Percentiles rank a stretch among this genome's conserved stretches.
Evolutionary conservation across 2,888 invertebrate genomes (phyloP).

Genomic region (Oeneis ivallda): DNA sequence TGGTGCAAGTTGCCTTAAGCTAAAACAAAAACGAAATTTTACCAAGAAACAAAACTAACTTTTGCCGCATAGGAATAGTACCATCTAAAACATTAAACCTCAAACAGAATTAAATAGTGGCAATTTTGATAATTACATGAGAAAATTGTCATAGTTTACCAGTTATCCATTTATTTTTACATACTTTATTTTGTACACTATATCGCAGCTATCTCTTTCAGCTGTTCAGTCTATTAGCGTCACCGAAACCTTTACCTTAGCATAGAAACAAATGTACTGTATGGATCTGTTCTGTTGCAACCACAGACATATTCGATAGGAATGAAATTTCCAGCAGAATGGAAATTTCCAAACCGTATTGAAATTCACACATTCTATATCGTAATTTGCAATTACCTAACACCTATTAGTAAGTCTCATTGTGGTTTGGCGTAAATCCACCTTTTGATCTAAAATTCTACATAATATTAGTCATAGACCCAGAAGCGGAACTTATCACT

Average conservation of each 20-base stretch:
- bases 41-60: not conserved
- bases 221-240: too few relatives aligned
- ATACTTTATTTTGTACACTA: too few relatives aligned
- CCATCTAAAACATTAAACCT: constrained; percentile 1
- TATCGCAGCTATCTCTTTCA: too few relatives aligned
- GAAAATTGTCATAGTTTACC: not conserved
- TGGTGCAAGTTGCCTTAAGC: too few relatives aligned
- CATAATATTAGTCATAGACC: not conserved
- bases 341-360: not conserved
- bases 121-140: not conserved
- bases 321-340: not conserved
- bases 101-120: not conserved
- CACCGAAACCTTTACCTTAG: too few relatives aligned
- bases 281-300: not conserved
- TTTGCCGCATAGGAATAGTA: not conserved
- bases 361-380: not conserved
- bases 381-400: not conserved
- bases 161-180: too few relatives aligned
- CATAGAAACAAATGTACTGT: too few relatives aligned
- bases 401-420: not conserved
- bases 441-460: not conserved
- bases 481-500: too few relatives aligned
- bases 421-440: not conserved
- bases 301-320: not conserved
- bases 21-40: too few relatives aligned